Evolutionary conservation across 2,888 invertebrate species (phyloP).

Genomic region (Drosophila colorata): DNA sequence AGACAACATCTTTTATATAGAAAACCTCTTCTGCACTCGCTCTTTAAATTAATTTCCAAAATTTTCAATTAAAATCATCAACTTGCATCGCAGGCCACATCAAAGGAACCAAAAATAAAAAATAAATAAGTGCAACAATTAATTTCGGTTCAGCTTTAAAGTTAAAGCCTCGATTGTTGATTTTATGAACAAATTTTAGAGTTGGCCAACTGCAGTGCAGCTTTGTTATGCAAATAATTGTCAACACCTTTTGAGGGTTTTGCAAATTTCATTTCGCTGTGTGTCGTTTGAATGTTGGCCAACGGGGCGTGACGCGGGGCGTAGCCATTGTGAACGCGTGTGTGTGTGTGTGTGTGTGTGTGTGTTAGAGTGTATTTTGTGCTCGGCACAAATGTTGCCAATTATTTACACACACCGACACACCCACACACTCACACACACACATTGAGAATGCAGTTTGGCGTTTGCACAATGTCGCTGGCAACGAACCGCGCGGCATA

Average conservation of each 20-base stretch:
- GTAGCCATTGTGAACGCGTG: conserved; percentile 8
- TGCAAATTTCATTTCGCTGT: conserved; percentile 77
- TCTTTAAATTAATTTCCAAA: too few species aligned
- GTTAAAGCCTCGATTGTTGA: conserved; percentile 53
- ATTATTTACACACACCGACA: conserved; percentile 74
- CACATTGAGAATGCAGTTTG: conserved; percentile 36
- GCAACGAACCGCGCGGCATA: conserved; percentile 53
- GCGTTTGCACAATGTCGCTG: conserved; percentile 63
- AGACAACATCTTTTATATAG: too few species aligned
- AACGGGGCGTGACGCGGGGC: conserved; percentile 57
- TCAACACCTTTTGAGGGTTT: conserved; percentile 79
- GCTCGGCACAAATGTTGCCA: conserved; percentile 74
- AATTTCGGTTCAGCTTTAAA: conserved; percentile 34
- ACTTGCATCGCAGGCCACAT: too few species aligned
- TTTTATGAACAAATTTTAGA: conserved; percentile 45
- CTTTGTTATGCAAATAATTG: conserved; percentile 82
- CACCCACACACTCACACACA: conserved; percentile 11
- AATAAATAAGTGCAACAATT: conserved; percentile 27
- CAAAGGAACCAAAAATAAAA: not conserved
- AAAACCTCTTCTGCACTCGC: too few species aligned
- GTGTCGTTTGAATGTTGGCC: conserved; percentile 51
- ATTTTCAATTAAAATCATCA: not conserved
- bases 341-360: conserved; percentile 14
- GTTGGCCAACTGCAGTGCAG: conserved; percentile 54
- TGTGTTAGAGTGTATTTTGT: conserved; percentile 46